Evolutionary conservation across 2,113 vertebrate genomes (phyloP).

Genomic region (Chunga burmeisteri): DNA sequence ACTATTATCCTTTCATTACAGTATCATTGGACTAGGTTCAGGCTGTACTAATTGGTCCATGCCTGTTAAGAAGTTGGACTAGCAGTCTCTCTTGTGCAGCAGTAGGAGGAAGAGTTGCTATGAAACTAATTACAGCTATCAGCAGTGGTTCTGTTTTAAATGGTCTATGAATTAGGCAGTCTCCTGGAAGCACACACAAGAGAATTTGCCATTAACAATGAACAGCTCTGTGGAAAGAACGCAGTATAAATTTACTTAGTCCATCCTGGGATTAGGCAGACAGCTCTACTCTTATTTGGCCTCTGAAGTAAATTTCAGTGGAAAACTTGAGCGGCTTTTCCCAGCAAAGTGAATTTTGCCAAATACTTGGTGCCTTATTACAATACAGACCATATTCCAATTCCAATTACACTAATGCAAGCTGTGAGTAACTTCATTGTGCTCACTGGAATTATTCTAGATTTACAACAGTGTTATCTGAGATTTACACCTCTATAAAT

Average conservation of each 20-base stretch:
- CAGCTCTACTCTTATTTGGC: background rate
- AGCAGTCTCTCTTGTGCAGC: slow-evolving; percentile 25
- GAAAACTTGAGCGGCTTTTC: slow-evolving; percentile 28
- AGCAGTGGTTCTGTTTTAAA: slow-evolving; percentile 69
- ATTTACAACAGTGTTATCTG: slow-evolving; percentile 46
- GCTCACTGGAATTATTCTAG: background rate
- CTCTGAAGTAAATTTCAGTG: slow-evolving; percentile 35
- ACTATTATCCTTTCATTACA: slow-evolving; percentile 13
- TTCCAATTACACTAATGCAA: slow-evolving; percentile 5
- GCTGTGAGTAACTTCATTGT: slow-evolving; percentile 52
- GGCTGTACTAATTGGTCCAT: slow-evolving; percentile 57
- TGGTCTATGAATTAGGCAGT: slow-evolving; percentile 46
- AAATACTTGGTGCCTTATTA: slow-evolving; percentile 18
- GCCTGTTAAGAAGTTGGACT: slow-evolving; percentile 38
- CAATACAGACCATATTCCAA: background rate
- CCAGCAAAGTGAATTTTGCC: background rate
- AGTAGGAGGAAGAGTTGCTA: slow-evolving; percentile 63
- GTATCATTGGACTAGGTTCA: background rate
- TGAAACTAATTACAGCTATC: slow-evolving; percentile 71
- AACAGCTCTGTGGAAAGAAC: slow-evolving; percentile 34
- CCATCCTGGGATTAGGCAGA: slow-evolving; percentile 33
- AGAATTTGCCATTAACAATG: slow-evolving; percentile 52
- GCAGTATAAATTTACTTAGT: background rate
- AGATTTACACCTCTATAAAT: slow-evolving; percentile 53
- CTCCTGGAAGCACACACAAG: slow-evolving; percentile 49